Conservation (phyloP, 2,113 vertebrate species). For the Corythaeola cristata region DNA sequence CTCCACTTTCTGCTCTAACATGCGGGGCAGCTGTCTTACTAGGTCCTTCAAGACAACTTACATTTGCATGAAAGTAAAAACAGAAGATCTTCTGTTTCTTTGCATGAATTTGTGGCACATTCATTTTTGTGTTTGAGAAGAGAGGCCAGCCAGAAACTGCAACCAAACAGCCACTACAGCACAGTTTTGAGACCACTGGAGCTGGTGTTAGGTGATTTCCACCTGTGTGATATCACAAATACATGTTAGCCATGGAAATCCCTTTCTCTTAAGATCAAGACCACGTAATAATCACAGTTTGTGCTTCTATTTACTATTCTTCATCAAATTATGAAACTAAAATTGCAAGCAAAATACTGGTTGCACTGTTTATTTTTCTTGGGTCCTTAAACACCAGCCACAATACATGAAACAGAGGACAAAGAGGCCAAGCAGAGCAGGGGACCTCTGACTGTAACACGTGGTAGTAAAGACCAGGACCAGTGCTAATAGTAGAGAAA, state of each 20-base stretch:
- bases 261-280: neutral
- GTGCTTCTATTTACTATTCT: neutral
- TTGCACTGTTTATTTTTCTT: neutral
- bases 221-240: neutral
- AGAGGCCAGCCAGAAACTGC: neutral
- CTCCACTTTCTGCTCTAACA: neutral
- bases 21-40: rapidly evolving
- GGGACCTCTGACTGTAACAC: neutral
- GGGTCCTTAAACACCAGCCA: neutral
- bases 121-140: neutral
- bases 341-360: neutral
- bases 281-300: neutral
- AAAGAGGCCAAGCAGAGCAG: neutral
- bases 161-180: neutral
- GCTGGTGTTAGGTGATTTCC: neutral
- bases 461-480: neutral
- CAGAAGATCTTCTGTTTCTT: neutral
- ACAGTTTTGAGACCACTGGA: neutral
- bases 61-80: neutral
- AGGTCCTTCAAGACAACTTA: rapidly evolving
- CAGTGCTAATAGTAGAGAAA: neutral
- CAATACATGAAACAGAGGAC: neutral
- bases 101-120: neutral
- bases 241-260: neutral
- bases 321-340: neutral